A percentile compares a stretch with the other conserved stretches of the same genome.
Evolutionary conservation across 2,113 vertebrate species (phyloP).

Genomic region (Takifugu bimaculatus): DNA sequence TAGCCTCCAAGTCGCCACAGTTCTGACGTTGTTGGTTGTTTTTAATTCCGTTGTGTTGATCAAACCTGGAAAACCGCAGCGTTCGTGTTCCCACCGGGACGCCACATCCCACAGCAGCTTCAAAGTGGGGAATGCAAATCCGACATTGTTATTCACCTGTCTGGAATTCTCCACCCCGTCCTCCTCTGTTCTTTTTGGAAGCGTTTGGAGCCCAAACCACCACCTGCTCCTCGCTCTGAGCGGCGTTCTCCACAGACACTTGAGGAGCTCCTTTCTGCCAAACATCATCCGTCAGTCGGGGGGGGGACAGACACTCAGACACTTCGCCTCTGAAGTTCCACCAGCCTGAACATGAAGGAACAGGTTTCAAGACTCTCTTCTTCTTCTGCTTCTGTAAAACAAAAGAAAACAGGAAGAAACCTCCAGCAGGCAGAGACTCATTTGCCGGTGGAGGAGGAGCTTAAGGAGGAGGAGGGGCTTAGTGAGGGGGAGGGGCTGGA

Average conservation of each 20-base stretch:
- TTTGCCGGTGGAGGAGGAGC: too few species aligned
- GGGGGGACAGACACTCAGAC: not conserved
- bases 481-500: too few species aligned
- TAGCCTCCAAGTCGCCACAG: too few species aligned
- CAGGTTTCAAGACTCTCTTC: too few species aligned
- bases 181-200: conserved; percentile 1
- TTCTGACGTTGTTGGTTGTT: not conserved
- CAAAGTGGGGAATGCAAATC: conserved; percentile 39
- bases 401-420: too few species aligned
- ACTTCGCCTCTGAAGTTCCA: too few species aligned
- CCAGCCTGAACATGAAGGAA: too few species aligned
- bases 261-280: conserved; percentile 8
- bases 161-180: conserved; percentile 2
- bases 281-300: conserved; percentile 17
- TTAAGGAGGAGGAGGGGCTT: too few species aligned
- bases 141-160: conserved; percentile 41
- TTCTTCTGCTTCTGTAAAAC: too few species aligned
- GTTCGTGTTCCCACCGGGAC: not conserved
- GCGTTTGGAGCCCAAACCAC: not conserved
- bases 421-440: too few species aligned
- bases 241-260: conserved; percentile 2
- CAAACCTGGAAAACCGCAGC: not conserved
- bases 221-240: conserved; percentile 15
- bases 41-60: not conserved
- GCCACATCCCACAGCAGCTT: conserved; percentile 14